Percentiles rank a stretch among this genome's conserved stretches.
Evolutionary conservation across 2,888 invertebrate genomes (phyloP).

Genomic region (Drosophila crucigera): DNA sequence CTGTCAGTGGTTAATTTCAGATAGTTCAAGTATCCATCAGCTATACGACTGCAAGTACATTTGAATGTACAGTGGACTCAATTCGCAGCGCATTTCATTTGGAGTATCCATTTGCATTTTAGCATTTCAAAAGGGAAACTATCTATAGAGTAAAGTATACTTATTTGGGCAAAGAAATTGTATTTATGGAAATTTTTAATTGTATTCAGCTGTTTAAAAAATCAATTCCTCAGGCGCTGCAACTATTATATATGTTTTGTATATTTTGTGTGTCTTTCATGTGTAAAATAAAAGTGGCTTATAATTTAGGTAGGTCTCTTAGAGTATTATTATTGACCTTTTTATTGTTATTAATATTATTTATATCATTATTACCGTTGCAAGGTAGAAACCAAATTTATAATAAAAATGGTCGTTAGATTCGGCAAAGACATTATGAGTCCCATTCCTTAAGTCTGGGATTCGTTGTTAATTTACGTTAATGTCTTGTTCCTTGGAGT

Average conservation of each 20-base stretch:
- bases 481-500: background rate
- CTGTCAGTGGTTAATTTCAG: conserved; percentile 28
- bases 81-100: background rate
- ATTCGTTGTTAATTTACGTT: background rate
- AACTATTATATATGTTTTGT: background rate
- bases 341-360: background rate
- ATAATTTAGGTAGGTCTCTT: background rate
- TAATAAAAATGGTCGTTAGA: background rate
- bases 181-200: background rate
- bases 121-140: background rate
- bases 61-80: background rate
- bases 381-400: background rate
- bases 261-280: background rate
- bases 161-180: background rate
- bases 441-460: background rate
- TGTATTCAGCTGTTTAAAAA: background rate
- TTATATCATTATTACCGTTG: background rate
- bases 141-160: background rate
- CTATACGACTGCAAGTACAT: background rate
- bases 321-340: background rate
- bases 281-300: background rate
- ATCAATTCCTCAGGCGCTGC: background rate
- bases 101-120: too few relatives aligned
- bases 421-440: background rate
- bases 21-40: conserved; percentile 43